phyloP scores from a whole-genome alignment of 1,140 invertebrate genomes.

The Megalopta genalis region DNA sequence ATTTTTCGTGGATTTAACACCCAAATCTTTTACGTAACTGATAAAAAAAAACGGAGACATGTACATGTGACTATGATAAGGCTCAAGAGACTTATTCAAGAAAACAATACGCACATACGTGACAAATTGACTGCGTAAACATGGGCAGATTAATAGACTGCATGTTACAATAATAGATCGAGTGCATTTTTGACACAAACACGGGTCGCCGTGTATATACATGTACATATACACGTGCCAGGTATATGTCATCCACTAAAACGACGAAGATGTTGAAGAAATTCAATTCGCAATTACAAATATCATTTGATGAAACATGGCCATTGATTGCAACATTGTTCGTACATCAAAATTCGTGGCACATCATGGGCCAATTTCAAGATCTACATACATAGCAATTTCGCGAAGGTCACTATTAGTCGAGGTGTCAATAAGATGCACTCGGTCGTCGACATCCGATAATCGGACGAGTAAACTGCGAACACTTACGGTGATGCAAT shows the following conservation, averaged over 20 bases:
- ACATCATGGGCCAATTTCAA: background rate
- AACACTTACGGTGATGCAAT: conserved; percentile 53
- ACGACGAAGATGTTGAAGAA: background rate
- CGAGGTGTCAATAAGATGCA: background rate
- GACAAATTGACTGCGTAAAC: background rate
- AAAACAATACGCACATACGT: background rate
- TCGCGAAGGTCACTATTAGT: background rate
- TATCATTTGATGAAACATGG: background rate
- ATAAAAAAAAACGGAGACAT: conserved; percentile 7
- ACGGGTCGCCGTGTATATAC: too few relatives aligned
- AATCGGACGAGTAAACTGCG: background rate
- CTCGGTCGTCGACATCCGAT: background rate
- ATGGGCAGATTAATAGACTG: background rate
- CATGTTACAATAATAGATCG: conserved; percentile 16
- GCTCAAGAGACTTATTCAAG: background rate
- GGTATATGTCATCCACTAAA: background rate
- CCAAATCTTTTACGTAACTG: conserved; percentile 41
- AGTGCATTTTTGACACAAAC: conserved; percentile 6
- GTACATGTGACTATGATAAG: background rate
- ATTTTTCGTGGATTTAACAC: conserved; percentile 69
- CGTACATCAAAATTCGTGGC: background rate
- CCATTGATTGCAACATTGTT: background rate
- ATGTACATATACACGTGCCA: background rate
- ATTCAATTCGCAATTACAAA: background rate
- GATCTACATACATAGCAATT: background rate